Percentiles rank a stretch among this genome's conserved stretches.
Evolutionary conservation across 2,797 vertebrate genomes (phyloP).

Genomic region (Cirrhinus molitorella): DNA sequence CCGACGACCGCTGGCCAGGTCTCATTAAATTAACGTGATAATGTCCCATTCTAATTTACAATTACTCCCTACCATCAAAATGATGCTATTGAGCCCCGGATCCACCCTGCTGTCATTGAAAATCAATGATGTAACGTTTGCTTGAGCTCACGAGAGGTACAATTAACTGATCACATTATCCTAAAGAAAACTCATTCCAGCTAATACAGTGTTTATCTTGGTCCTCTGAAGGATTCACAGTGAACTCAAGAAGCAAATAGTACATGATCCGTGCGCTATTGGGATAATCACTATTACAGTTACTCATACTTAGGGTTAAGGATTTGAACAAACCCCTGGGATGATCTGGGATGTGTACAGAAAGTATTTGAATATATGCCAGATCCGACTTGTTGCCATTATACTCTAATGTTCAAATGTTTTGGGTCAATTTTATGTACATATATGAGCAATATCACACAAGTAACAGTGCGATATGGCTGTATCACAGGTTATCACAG

Average conservation of each 20-base stretch:
- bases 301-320: conserved; percentile 21
- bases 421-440: no score
- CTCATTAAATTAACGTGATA: conserved; percentile 68
- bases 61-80: conserved; percentile 64
- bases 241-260: not conserved
- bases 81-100: conserved; percentile 58
- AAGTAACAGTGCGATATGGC: no score
- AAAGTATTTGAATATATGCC: not conserved
- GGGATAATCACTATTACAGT: conserved; percentile 14
- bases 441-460: no score
- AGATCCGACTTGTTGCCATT: not conserved
- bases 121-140: conserved; percentile 49
- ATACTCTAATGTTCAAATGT: not conserved
- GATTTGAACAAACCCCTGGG: conserved; percentile 24
- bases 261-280: not conserved
- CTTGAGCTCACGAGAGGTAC: conserved; percentile 22
- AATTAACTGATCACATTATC: conserved; percentile 24
- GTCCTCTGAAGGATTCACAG: conserved; percentile 22
- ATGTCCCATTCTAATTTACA: conserved; percentile 65
- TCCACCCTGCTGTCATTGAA: conserved; percentile 51
- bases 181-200: conserved; percentile 35
- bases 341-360: not conserved
- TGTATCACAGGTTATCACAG: no score
- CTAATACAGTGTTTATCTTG: conserved; percentile 38
- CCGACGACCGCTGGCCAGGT: conserved; percentile 58